Evolutionary conservation across 92 coral and sea anemone genomes (phyloP).

Genomic region (Micromussa lordhowensis): DNA sequence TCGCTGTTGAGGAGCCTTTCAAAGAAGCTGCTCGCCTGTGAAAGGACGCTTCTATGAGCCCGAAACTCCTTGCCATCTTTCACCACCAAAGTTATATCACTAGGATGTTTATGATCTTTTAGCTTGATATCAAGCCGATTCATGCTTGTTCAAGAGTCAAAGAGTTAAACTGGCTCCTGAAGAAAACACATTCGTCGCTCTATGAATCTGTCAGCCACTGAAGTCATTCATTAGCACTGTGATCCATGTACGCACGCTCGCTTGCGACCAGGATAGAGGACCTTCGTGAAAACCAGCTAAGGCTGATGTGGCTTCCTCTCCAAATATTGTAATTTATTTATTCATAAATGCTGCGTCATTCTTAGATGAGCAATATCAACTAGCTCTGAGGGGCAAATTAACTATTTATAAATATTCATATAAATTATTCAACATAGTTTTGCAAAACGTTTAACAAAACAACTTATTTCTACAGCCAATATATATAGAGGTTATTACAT

Average conservation of each 20-base stretch:
- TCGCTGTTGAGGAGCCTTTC: slow-evolving; percentile 27
- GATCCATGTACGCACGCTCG: too few species aligned
- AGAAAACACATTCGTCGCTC: background rate
- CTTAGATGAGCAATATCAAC: background rate
- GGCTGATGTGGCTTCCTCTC: too few species aligned
- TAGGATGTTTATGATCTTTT: background rate
- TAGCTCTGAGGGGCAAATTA: too few species aligned
- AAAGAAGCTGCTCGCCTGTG: slow-evolving; percentile 20
- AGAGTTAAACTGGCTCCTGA: background rate
- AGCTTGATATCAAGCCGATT: background rate
- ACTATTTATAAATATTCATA: too few species aligned
- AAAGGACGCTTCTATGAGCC: slow-evolving; percentile 1
- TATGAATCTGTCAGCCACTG: background rate
- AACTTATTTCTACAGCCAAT: too few species aligned
- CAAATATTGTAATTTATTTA: too few species aligned
- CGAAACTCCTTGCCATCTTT: slow-evolving; percentile 1
- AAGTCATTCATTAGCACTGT: too few species aligned
- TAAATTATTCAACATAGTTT: too few species aligned
- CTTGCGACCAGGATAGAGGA: too few species aligned
- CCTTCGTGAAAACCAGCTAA: too few species aligned
- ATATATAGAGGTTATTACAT: too few species aligned
- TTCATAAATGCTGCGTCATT: background rate
- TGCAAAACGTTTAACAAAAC: too few species aligned
- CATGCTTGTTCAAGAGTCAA: background rate
- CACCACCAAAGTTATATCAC: background rate